Base-by-base conservation (phyloP, 53 echinoderm and acorn worm species). In the Henricia sp. region DNA sequence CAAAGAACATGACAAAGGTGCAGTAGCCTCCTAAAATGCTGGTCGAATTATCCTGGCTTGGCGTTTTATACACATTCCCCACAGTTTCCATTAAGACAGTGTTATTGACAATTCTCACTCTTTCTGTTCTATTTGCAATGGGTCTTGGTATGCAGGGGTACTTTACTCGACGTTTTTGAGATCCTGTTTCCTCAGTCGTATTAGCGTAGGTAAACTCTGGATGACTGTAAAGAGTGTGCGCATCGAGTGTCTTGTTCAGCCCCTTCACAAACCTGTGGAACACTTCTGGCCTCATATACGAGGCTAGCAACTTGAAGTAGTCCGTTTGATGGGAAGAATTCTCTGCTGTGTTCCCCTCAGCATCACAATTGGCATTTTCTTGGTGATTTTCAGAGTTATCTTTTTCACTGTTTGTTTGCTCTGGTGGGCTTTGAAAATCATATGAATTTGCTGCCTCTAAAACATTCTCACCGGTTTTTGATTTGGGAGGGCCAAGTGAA, bases 1-100 rank as follows among this genome's bases (percentile, higher is more conserved):
- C 94, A 85, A 83, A 96, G 33, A 96, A 96, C 87, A 96, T 86
- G 11, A 96, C 96, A 38, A 96, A 72, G 3, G 90, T 89, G 50
- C 96, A 96, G 19, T 86, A 76, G 2, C 76, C 86, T 12, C 76
- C 76, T 21, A 67, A 40, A 1, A 20, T 37, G 44, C 41, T 86
- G 40, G 72, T 54, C 20, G 66, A 38, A 21, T 72, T 76, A 37
- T 52, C 56, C 13, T 37, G 23, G 27, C 43, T 40, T 6, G 23
- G 34, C 17, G 24, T 10, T n/a, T 32, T n/a, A 30, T 63, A 74
- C 0, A n/a, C 42, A 32, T 10, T 12, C n/a, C 41, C 68, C 40
- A 89, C 84, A 10, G 65, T 39, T 20, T 84, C 83, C 4, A 84
- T 26, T 3, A 89, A 24, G 38, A 83, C 73, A 20, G 89, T 84